Percentiles rank a stretch among this genome's conserved stretches.
These are phyloP conservation scores for Ophiothrix spiculata DNA, from an alignment of 35 echinoderm and acorn worm genomes.

Conservation along the genomic window DNA sequence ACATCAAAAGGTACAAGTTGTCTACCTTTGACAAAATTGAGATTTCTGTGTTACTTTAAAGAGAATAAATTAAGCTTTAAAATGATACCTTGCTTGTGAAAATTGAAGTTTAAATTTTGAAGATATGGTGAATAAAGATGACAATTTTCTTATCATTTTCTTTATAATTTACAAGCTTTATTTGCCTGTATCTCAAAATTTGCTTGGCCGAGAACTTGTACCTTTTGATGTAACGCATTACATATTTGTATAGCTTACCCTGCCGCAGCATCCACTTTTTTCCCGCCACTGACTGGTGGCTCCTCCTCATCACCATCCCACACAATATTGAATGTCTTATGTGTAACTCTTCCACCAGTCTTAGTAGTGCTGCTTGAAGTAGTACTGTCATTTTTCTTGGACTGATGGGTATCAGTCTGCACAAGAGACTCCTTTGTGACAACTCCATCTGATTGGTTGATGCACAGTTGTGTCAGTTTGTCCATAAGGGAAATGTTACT, in stretches of 20 bases:
- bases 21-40: too few species aligned
- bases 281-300: not conserved
- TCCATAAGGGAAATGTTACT: constrained; percentile 49
- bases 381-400: not conserved
- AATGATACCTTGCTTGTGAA: too few species aligned
- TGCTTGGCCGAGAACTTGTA: too few species aligned
- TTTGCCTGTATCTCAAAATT: too few species aligned
- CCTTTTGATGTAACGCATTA: too few species aligned
- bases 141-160: too few species aligned
- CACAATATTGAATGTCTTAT: not conserved
- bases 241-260: not conserved
- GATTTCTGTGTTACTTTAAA: too few species aligned
- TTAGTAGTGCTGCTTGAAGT: not conserved
- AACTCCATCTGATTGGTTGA: constrained; percentile 59
- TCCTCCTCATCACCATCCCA: constrained; percentile 11
- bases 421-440: constrained; percentile 40
- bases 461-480: constrained; percentile 73
- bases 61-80: too few species aligned
- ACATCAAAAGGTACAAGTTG: too few species aligned
- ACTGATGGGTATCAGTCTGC: not conserved
- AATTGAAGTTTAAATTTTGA: too few species aligned
- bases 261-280: not conserved
- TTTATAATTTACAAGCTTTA: too few species aligned
- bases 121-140: too few species aligned
- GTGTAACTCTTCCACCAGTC: constrained; percentile 18